These are phyloP conservation scores for Grammomys surdaster DNA, from an alignment of 2,113 vertebrate genomes.

Conservation along the genomic window DNA sequence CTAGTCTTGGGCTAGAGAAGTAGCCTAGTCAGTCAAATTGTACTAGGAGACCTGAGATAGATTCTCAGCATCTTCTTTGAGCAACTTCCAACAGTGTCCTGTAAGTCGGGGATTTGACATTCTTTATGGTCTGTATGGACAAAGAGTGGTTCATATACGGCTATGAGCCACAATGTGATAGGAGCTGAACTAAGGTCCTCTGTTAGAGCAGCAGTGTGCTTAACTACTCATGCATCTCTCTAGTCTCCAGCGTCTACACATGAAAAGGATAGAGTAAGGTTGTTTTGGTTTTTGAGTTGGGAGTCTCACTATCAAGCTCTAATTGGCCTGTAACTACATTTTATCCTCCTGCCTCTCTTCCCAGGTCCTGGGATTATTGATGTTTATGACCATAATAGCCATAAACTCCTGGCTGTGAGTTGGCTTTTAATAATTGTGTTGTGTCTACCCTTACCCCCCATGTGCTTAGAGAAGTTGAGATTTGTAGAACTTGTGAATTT, in stretches of 20 bases:
- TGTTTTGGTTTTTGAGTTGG: background rate
- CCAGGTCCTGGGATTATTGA: background rate
- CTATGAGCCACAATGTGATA: background rate
- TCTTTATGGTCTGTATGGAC: background rate
- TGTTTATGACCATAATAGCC: background rate
- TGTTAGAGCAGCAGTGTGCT: background rate
- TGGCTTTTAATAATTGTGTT: background rate
- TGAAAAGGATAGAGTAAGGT: background rate
- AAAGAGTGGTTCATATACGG: background rate
- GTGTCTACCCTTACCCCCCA: background rate
- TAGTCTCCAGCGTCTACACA: background rate
- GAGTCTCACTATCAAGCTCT: background rate
- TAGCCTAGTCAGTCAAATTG: background rate
- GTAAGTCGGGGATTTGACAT: background rate
- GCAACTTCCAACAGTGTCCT: no score
- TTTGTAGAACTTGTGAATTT: background rate
- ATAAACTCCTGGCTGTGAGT: background rate
- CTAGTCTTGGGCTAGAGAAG: background rate
- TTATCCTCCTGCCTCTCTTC: background rate
- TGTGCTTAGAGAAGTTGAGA: background rate
- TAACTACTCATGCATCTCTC: no score
- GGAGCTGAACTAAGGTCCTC: background rate
- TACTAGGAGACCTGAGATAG: background rate
- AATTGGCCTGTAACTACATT: background rate
- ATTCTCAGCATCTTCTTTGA: background rate